Conservation (phyloP, 2,113 vertebrate species). For the Nesogale talazaci region DNA sequence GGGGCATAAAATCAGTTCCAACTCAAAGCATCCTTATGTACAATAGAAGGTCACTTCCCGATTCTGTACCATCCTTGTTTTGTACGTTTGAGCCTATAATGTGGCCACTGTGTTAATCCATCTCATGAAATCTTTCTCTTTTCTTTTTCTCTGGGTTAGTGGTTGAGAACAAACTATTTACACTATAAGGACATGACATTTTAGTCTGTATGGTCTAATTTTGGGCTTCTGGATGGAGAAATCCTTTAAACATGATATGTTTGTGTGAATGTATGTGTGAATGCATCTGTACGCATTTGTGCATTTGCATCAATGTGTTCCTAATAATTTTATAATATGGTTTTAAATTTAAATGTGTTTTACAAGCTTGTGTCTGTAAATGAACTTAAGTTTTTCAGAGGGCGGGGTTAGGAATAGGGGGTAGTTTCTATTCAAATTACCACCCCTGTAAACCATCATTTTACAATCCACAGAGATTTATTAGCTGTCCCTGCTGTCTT, state of each 20-base stretch:
- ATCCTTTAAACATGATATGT: background rate
- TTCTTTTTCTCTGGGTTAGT: background rate
- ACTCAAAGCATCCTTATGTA: no score
- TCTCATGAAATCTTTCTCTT: background rate
- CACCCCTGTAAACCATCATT: constrained; percentile 24
- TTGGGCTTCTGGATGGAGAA: background rate
- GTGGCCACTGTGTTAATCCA: no score
- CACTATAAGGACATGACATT: background rate
- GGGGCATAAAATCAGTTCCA: no score
- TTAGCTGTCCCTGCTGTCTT: background rate
- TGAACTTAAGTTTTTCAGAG: constrained; percentile 4
- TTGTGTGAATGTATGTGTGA: background rate
- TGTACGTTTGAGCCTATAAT: no score
- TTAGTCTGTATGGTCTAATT: background rate
- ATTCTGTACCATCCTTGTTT: no score
- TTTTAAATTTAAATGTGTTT: constrained; percentile 24
- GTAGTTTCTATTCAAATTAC: constrained; percentile 1
- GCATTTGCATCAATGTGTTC: constrained; percentile 13
- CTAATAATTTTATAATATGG: constrained; percentile 22
- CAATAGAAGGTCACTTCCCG: no score
- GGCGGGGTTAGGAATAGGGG: background rate
- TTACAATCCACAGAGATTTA: background rate
- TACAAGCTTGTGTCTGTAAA: background rate
- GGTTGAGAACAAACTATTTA: background rate
- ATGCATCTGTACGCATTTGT: background rate